phyloP scores from a whole-genome alignment of 2,888 invertebrate genomes.

The Pristionchus mayeri region DNA sequence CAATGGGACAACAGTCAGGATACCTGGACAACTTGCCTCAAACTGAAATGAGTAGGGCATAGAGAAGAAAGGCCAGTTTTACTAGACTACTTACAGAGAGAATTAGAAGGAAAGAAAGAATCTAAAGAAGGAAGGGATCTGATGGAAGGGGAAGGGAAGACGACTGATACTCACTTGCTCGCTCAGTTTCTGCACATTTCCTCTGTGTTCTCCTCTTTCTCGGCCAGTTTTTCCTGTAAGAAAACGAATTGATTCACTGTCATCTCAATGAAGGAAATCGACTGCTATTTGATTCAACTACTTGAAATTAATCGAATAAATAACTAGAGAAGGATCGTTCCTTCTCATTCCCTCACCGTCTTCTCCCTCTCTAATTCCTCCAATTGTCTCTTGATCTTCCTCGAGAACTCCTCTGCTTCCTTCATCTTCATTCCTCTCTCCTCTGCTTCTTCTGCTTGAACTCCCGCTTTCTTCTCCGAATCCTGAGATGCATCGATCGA shows the following conservation, averaged over 20 bases:
- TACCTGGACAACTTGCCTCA: constrained; percentile 40
- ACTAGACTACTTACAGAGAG: constrained; percentile 20
- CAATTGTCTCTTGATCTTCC: constrained; percentile 48
- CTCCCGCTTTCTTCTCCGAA: constrained; percentile 15
- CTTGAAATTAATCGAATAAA: background rate
- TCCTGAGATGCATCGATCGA: background rate
- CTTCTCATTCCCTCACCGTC: background rate
- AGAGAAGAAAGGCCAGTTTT: background rate
- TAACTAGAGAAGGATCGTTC: background rate
- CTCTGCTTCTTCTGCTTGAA: constrained; percentile 49
- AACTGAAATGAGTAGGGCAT: background rate
- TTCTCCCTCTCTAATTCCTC: constrained; percentile 49
- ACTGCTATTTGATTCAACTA: too few species aligned
- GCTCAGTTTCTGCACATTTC: constrained; percentile 4
- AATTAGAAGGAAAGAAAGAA: background rate
- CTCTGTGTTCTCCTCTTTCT: constrained; percentile 18
- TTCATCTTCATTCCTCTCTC: constrained; percentile 54
- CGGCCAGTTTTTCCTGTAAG: constrained; percentile 14
- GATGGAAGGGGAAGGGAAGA: background rate
- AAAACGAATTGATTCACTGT: background rate
- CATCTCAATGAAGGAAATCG: too few species aligned
- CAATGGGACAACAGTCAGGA: constrained; percentile 26
- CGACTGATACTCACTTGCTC: constrained; percentile 31
- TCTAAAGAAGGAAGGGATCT: constrained; percentile 10
- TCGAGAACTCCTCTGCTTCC: constrained; percentile 54